Evolutionary conservation across 2,113 vertebrate species (phyloP).

Genomic region (Gadus chalcogrammus): DNA sequence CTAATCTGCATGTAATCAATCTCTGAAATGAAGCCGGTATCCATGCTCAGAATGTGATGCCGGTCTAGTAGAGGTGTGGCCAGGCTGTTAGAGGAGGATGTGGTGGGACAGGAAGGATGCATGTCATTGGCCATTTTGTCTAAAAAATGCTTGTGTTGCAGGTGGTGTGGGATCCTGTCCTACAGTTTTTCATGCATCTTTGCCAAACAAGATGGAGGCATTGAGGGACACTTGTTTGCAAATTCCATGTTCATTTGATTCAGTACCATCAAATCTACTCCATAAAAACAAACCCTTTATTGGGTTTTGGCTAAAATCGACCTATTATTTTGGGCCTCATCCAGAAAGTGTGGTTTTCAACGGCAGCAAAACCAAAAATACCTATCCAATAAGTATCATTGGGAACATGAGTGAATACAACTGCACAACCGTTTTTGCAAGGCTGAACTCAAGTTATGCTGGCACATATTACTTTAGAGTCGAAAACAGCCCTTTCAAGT

Average conservation of each 20-base stretch:
- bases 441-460: background rate
- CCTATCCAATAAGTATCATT: slow-evolving; percentile 14
- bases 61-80: no score
- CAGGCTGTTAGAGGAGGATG: no score
- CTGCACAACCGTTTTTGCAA: slow-evolving; percentile 51
- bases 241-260: slow-evolving; percentile 44
- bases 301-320: slow-evolving; percentile 35
- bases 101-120: no score
- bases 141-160: no score
- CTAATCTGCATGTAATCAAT: no score
- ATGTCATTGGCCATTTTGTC: no score
- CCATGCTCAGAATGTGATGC: no score
- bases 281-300: rapidly evolving
- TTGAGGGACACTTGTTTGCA: slow-evolving; percentile 48
- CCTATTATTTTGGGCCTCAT: rapidly evolving
- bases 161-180: no score
- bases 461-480: slow-evolving; percentile 46
- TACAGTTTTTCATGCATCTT: no score
- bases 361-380: rapidly evolving
- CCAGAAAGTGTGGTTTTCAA: slow-evolving; percentile 17
- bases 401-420: slow-evolving; percentile 41
- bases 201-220: slow-evolving; percentile 23
- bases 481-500: rapidly evolving
- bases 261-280: background rate
- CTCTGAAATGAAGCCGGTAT: no score